Conservation (phyloP, 2,888 invertebrate species). For the Diarsia rubi region DNA sequence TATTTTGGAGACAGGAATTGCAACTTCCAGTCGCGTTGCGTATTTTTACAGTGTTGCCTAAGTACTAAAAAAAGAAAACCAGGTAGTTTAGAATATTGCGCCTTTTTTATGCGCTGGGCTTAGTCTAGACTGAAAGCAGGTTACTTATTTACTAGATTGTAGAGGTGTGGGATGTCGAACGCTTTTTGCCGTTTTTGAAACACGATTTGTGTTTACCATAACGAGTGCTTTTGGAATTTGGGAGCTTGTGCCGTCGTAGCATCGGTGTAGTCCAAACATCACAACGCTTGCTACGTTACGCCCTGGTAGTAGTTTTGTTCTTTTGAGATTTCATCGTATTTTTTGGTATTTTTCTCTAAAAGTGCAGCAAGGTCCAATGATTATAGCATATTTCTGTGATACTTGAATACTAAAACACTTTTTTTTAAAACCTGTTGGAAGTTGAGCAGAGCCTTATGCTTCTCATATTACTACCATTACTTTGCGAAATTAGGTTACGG, state of each 20-base stretch:
- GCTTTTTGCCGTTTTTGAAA: too few species aligned
- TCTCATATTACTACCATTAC: conserved; percentile 38
- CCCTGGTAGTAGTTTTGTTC: neutral
- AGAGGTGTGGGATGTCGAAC: neutral
- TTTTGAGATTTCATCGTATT: neutral
- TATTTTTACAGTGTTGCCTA: conserved; percentile 26
- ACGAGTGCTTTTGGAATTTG: neutral
- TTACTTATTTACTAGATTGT: conserved; percentile 31
- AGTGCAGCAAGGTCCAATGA: neutral
- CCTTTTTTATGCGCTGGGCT: conserved; percentile 11
- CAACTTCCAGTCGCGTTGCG: neutral
- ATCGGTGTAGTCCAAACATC: neutral
- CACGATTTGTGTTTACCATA: neutral
- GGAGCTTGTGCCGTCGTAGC: neutral
- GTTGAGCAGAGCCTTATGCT: conserved; percentile 16
- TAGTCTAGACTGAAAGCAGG: conserved; percentile 21
- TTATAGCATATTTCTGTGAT: neutral
- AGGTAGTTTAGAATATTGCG: conserved; percentile 25
- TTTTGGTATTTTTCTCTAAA: neutral
- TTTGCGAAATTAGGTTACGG: conserved; percentile 44
- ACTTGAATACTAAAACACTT: neutral
- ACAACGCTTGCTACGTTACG: neutral
- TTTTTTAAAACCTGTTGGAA: neutral
- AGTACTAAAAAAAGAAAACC: conserved; percentile 27
- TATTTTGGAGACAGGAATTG: conserved; percentile 33